These are phyloP conservation scores for Etheostoma cragini DNA, from an alignment of 2,113 vertebrate species.

Conservation along the genomic window DNA sequence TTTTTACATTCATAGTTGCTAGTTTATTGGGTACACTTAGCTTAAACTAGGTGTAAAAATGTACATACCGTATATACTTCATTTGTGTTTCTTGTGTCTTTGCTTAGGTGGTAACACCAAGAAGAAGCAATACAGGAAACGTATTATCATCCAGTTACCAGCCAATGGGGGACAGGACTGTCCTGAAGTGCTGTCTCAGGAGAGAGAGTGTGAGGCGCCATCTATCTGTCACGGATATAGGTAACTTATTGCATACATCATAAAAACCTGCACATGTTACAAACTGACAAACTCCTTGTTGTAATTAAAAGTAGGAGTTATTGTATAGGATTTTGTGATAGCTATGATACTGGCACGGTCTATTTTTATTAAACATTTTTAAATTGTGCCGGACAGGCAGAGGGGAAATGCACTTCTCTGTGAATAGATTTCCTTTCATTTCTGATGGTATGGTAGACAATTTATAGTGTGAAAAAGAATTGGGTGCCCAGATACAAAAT, in stretches of 20 bases:
- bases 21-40: not conserved
- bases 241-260: constrained; percentile 70
- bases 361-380: not conserved
- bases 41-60: not conserved
- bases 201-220: constrained; percentile 89
- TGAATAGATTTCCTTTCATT: too few relatives aligned
- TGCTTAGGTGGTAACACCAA: constrained; percentile 79
- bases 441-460: too few relatives aligned
- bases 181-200: constrained; percentile 90
- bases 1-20: not conserved
- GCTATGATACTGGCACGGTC: not conserved
- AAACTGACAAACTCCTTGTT: not conserved
- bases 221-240: constrained; percentile 90
- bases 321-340: not conserved
- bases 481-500: too few relatives aligned
- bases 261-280: not conserved
- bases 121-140: constrained; percentile 90
- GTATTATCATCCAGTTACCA: constrained; percentile 91
- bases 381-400: too few relatives aligned
- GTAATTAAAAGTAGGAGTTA: not conserved
- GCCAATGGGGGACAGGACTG: constrained; percentile 95
- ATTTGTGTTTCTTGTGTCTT: not conserved
- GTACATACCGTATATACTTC: too few relatives aligned
- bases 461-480: too few relatives aligned
- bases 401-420: too few relatives aligned